Base-by-base conservation (phyloP, 2,888 invertebrate species). In the Carpatolechia fugitivella region DNA sequence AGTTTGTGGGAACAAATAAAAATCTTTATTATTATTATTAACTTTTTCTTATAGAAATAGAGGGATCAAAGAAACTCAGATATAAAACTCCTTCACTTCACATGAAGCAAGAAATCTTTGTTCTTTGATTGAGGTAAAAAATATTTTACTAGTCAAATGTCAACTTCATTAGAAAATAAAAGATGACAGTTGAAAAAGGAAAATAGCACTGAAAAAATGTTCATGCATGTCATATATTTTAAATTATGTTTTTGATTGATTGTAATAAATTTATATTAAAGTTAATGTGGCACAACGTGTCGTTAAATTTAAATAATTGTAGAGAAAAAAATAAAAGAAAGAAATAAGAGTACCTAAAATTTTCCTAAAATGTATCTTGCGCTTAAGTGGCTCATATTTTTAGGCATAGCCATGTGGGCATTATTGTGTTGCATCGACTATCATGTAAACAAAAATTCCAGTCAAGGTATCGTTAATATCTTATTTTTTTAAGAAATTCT, bases 341-440 rank as follows among this genome's bases (percentile, higher is more conserved):
- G 54, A 53, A 52, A 55, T 59, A 60, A 64, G 56, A 48, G 40
- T 56, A n/a, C n/a, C n/a, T 52, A 36, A 16, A 3, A 24, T 14
- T 24, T 49, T 49, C 10, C 1, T 40, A 40, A 7, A 11, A 87
- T 90, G 89, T 89, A 88, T 68, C 84, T 90, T 68, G 89, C 89
- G 47, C 76, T 85, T 52, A 87, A 76, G 74, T 90, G 87, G 87
- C 75, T 90, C 11, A 38, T 80, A 36, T 70, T 77, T 35, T 64
- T 89, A 60, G 64, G 75, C 30, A 54, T 81, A 5, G 58, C 63
- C 24, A 82, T 86, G 87, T 89, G 89, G 89, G 24, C 81, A 52
- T 65, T 70, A 8, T 73, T 82, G 66, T 87, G 87, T 59, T 57
- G 63, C 47, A 52, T 78, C 46, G 80, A 86, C 57, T 29, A 72